Evolutionary conservation across 2,113 vertebrate species (phyloP).

Genomic region (Taxidea taxus): DNA sequence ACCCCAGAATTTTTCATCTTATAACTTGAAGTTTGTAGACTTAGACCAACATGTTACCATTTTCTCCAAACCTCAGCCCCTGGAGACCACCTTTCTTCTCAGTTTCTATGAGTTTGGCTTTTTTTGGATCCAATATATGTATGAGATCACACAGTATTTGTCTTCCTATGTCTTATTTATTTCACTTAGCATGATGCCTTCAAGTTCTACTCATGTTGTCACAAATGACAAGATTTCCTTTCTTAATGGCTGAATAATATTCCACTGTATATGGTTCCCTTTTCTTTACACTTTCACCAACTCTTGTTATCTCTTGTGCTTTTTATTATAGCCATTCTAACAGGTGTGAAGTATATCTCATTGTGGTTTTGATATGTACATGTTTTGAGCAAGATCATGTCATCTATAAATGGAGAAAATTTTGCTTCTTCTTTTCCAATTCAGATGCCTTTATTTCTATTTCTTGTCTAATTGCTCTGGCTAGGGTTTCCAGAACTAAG

Average conservation of each 20-base stretch:
- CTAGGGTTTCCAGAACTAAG: not conserved
- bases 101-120: not conserved
- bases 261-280: not conserved
- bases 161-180: not conserved
- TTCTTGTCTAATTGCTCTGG: not conserved
- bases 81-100: not conserved
- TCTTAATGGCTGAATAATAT: not conserved
- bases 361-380: not conserved
- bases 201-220: not conserved
- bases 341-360: not conserved
- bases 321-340: not conserved
- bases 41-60: not conserved
- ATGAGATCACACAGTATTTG: not conserved
- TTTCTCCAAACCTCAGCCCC: not conserved
- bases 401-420: not conserved
- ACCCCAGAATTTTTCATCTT: not conserved
- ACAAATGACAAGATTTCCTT: not conserved
- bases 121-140: not conserved
- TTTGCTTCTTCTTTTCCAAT: not conserved
- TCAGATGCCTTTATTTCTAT: not conserved
- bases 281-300: not conserved
- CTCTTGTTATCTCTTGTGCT: not conserved
- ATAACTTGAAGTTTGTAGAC: not conserved
- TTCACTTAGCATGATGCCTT: not conserved
- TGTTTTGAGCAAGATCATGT: not conserved